Conservation (phyloP, 2,113 vertebrate genomes). For the Scomber scombrus region DNA sequence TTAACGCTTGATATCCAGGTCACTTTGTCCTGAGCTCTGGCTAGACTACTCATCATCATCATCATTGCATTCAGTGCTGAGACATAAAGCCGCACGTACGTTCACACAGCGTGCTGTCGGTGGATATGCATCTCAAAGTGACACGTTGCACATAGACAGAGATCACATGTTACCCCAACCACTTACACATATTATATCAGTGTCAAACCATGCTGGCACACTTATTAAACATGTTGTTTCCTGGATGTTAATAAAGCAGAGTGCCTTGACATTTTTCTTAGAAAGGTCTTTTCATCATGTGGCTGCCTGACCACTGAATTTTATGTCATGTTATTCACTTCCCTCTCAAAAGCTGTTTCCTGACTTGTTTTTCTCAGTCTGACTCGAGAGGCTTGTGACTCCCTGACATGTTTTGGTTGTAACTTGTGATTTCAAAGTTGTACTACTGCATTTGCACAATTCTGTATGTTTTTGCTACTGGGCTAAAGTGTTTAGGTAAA, state of each 20-base stretch:
- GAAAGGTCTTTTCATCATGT: not conserved
- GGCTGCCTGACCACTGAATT: not conserved
- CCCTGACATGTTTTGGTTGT: no score
- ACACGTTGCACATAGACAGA: not conserved
- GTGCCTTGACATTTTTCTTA: not conserved
- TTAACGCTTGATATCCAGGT: conserved; percentile 15
- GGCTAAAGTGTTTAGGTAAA: not conserved
- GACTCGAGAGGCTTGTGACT: not conserved
- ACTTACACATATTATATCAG: not conserved
- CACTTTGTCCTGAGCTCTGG: not conserved
- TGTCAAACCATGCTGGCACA: not conserved
- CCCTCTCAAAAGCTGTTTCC: not conserved
- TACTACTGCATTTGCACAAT: no score
- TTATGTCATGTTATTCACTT: not conserved
- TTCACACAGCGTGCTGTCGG: not conserved
- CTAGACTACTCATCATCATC: not conserved
- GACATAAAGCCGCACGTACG: not conserved
- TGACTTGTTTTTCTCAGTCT: conserved; percentile 5
- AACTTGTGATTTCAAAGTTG: not conserved
- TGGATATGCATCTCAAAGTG: conserved; percentile 5
- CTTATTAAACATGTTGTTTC: not conserved
- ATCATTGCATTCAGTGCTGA: not conserved
- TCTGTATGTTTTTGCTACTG: conserved; percentile 12
- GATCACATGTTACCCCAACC: conserved; percentile 21
- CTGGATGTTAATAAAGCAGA: not conserved